Percentiles rank a stretch among this genome's conserved stretches.
phyloP scores from a whole-genome alignment of 2,888 invertebrate genomes.

The Agrypnus murinus region DNA sequence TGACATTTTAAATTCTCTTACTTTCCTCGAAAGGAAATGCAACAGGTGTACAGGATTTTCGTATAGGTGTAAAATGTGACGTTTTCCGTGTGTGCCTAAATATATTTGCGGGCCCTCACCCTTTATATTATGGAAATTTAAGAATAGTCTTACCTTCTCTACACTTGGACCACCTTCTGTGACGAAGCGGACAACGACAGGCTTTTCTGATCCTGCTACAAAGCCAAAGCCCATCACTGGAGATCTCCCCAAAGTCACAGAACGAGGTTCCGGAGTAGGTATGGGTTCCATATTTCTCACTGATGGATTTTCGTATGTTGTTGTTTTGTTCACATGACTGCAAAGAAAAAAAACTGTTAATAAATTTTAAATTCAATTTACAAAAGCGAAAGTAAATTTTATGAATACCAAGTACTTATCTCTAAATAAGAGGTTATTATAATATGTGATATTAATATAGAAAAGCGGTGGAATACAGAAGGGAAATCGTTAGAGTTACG shows the following conservation, averaged over 20 bases:
- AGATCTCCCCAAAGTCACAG: constrained; percentile 84
- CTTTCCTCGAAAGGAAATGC: constrained; percentile 19
- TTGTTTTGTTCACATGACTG: constrained; percentile 91
- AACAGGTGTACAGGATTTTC: constrained; percentile 33
- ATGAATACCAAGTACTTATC: too few relatives aligned
- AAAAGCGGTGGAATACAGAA: constrained; percentile 9
- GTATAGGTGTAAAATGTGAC: constrained; percentile 24
- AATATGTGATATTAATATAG: too few relatives aligned
- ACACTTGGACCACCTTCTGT: constrained; percentile 94
- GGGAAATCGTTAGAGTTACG: constrained; percentile 17
- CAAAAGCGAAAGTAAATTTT: too few relatives aligned
- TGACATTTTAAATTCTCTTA: background rate
- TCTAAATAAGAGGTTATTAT: too few relatives aligned
- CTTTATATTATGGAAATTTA: constrained; percentile 24
- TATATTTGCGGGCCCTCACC: constrained; percentile 23
- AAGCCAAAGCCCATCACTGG: constrained; percentile 93
- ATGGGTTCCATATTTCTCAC: constrained; percentile 77
- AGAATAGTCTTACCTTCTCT: constrained; percentile 76
- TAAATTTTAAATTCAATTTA: too few relatives aligned
- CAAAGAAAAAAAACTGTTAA: constrained; percentile 52
- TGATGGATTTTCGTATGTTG: constrained; percentile 90
- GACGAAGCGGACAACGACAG: constrained; percentile 92
- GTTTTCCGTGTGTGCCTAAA: constrained; percentile 29
- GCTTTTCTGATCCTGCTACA: constrained; percentile 95
- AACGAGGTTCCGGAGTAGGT: constrained; percentile 83